Evolutionary conservation across 2,113 vertebrate genomes (phyloP).

Genomic region (Meriones unguiculatus): DNA sequence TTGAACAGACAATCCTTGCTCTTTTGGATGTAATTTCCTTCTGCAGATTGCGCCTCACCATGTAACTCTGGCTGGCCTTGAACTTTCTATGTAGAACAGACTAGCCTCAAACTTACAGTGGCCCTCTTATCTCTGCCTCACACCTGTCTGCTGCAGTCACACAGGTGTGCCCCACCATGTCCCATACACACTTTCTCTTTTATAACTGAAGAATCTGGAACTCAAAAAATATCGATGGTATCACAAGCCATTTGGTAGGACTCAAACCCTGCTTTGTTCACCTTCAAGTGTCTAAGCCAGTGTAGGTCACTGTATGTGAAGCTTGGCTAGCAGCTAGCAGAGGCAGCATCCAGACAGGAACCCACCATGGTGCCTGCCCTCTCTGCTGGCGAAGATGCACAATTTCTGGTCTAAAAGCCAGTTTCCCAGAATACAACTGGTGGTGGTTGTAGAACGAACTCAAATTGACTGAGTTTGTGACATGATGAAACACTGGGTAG

Average conservation of each 20-base stretch:
- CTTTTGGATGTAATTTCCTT: background rate
- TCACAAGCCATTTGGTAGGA: background rate
- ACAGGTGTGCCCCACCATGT: background rate
- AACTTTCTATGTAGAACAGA: too few relatives aligned
- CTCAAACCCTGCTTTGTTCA: background rate
- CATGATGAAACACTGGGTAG: background rate
- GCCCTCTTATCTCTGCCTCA: background rate
- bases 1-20: background rate
- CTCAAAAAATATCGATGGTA: background rate
- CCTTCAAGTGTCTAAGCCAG: background rate
- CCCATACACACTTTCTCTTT: background rate
- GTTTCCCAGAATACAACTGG: background rate
- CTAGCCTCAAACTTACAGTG: too few relatives aligned
- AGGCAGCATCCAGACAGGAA: background rate
- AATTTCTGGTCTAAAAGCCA: background rate
- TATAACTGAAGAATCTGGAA: background rate
- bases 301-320: background rate
- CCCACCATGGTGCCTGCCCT: background rate
- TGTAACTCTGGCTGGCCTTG: background rate
- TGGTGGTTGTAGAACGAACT: constrained; percentile 29
- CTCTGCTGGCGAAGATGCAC: background rate
- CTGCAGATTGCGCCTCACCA: background rate
- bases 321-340: background rate
- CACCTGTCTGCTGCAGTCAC: background rate
- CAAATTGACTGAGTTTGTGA: background rate